Base-by-base conservation (phyloP, 2,113 vertebrate genomes). In the Nycticebus coucang region DNA sequence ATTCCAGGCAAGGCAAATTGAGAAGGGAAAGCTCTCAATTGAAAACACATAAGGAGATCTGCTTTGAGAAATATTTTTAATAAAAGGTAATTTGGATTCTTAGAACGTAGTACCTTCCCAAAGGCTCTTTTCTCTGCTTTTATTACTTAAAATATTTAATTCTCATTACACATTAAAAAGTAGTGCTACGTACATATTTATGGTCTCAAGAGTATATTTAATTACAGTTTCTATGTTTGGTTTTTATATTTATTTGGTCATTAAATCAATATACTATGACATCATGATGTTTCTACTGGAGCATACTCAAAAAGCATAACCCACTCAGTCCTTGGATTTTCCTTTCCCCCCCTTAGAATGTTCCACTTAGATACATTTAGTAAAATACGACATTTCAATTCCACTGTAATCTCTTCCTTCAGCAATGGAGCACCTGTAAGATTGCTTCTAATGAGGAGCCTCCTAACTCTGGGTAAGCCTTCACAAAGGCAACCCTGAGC, bases 21-120 rank as follows among this genome's bases (percentile, higher is more conserved):
- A 92, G 68, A 57, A 60, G 60, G 12, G 33, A 93, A 90, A 72
- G 17, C 12, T 50, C 55, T 93, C 80, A 24, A 6, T 50, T n/a
- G 78, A 55, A 74, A 91, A 89, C 24, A 85, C 66, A 64, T 88
- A 57, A 79, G 37, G 68, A 93, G 17, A 53, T 69, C 71, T 37
- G 15, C 37, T 92, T 68, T 59, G n/a, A 94, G 69, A 95, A 97
- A 55, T 72, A 72, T 22, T 87, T 96, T 93, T 84, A 89, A 93
- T 91, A 87, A 92, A 93, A 87, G 87, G 28, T 93, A 79, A 83
- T 62, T 37, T 91, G 57, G 55, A 89, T 95, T 95, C 89, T 87
- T 86, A 64, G 57, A 95, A 92, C 62, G 62, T 2, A 82, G 55
- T 80, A 64, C 41, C 37, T 53, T 4, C 62, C 89, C 84, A 74